These are phyloP conservation scores for Cheumatopsyche charites DNA, from an alignment of 1,140 invertebrate genomes.

Conservation along the genomic window DNA sequence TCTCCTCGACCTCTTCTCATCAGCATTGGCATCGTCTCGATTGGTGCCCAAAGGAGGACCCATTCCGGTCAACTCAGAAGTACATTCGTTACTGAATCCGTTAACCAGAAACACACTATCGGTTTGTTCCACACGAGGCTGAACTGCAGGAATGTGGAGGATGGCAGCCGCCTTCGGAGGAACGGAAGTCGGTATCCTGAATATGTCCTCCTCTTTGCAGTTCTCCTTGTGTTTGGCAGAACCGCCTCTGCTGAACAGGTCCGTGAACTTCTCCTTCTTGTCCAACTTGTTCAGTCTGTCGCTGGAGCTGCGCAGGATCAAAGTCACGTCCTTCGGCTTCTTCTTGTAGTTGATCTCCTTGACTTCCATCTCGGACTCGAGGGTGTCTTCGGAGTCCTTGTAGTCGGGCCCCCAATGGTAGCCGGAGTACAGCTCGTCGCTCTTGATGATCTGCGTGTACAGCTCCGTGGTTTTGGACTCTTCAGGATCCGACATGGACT, in stretches of 20 bases:
- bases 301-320: conserved; percentile 55
- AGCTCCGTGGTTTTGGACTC: conserved; percentile 55
- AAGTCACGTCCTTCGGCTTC: conserved; percentile 54
- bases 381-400: conserved; percentile 56
- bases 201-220: conserved; percentile 36
- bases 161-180: conserved; percentile 65
- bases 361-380: conserved; percentile 52
- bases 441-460: conserved; percentile 57
- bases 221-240: conserved; percentile 53
- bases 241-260: conserved; percentile 55
- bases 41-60: conserved; percentile 45
- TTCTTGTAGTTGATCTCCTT: conserved; percentile 50
- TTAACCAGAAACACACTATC: conserved; percentile 34
- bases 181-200: conserved; percentile 58
- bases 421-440: conserved; percentile 50
- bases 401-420: conserved; percentile 56
- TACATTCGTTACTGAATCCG: conserved; percentile 13
- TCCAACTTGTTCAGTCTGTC: conserved; percentile 54
- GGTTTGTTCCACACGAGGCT: neutral
- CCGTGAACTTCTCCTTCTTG: conserved; percentile 56
- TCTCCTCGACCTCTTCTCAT: conserved; percentile 20
- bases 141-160: conserved; percentile 59
- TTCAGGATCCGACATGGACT: conserved; percentile 50
- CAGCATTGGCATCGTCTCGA: conserved; percentile 50
- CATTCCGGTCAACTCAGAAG: conserved; percentile 51